phyloP scores from a whole-genome alignment of 2,113 vertebrate genomes.

The Percopsis transmontana region DNA sequence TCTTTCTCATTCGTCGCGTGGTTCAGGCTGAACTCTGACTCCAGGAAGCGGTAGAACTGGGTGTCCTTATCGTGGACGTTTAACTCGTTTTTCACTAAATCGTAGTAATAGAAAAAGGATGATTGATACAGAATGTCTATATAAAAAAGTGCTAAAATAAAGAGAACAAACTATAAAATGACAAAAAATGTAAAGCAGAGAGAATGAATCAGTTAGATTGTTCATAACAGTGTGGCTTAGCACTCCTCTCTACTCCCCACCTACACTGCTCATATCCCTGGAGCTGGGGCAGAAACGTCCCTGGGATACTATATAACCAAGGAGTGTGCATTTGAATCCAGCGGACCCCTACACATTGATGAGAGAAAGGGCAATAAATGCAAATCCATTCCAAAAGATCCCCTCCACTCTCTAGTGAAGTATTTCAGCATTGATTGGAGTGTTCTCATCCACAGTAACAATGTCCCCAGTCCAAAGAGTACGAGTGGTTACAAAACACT shows the following conservation, averaged over 20 bases:
- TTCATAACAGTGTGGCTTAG: no score
- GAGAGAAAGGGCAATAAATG: conserved; percentile 45
- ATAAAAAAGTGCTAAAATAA: background rate
- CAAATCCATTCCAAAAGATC: conserved; percentile 41
- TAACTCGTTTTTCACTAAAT: conserved; percentile 88
- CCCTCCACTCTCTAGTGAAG: conserved; percentile 27
- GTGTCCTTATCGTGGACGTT: conserved; percentile 93
- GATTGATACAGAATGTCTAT: background rate
- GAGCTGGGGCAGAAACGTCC: no score
- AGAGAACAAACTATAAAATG: background rate
- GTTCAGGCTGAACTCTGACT: conserved; percentile 74
- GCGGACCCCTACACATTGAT: background rate
- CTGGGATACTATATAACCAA: no score
- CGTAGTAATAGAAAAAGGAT: conserved; percentile 10
- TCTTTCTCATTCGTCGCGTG: conserved; percentile 69
- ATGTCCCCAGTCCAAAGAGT: background rate
- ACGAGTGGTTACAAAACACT: conserved; percentile 21
- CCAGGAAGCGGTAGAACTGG: conserved; percentile 91
- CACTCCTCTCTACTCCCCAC: no score
- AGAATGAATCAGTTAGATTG: no score
- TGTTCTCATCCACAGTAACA: conserved; percentile 26
- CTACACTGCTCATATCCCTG: no score
- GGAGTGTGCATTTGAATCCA: background rate
- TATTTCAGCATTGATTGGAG: conserved; percentile 59
- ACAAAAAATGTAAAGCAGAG: no score